Percentiles rank a stretch among this genome's conserved stretches.
These are phyloP conservation scores for Gasterosteus nipponicus DNA, from an alignment of 2,113 vertebrate genomes.

Conservation along the genomic window DNA sequence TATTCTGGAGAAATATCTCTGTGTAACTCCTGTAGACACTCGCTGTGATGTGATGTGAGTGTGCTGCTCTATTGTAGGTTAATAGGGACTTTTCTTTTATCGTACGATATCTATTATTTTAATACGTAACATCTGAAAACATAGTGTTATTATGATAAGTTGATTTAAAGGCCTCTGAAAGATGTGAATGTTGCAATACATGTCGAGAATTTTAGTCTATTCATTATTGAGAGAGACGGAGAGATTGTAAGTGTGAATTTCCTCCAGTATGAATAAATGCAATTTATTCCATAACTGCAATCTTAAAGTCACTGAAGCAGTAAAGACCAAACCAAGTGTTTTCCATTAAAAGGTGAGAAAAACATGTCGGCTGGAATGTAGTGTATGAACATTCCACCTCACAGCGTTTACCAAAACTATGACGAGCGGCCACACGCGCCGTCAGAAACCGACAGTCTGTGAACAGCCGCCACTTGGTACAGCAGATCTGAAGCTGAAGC, in stretches of 20 bases:
- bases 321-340: background rate
- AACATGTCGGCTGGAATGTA: background rate
- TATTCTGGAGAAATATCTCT: slow-evolving; percentile 12
- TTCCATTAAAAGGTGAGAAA: background rate
- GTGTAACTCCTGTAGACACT: slow-evolving; percentile 4
- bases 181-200: background rate
- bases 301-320: background rate
- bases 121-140: background rate
- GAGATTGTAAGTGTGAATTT: background rate
- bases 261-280: background rate
- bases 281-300: slow-evolving; percentile 1
- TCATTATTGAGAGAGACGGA: background rate
- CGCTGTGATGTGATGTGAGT: background rate
- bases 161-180: background rate
- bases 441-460: background rate
- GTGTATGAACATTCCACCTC: background rate
- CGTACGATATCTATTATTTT: background rate
- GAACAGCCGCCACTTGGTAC: slow-evolving; percentile 20
- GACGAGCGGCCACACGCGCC: background rate
- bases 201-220: background rate
- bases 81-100: slow-evolving; percentile 11
- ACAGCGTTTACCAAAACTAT: background rate
- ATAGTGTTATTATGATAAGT: background rate
- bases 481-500: slow-evolving; percentile 31
- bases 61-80: slow-evolving; percentile 15